Evolutionary conservation across 2,888 invertebrate species (phyloP), one percentile per base, ranked within the genome.

Genomic region (Barypeithes pellucidus): DNA sequence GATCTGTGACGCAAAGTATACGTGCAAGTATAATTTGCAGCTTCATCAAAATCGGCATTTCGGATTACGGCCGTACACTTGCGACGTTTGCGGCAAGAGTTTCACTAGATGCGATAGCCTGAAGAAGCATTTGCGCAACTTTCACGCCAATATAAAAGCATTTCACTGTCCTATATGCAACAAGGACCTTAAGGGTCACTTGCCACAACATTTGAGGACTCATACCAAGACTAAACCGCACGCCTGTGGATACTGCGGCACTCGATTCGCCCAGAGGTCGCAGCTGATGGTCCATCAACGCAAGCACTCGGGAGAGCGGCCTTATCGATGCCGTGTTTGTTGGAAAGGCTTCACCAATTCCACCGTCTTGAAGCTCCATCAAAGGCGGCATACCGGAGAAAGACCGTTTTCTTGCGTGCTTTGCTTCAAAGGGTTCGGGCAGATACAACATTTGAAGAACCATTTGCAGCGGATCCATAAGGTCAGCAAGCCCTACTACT

Each of bases 381-480:
- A 93, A 9, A 88, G 95, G 50, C 89, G 93, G 12, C 95, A 95
- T 82, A 95, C 95, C 0, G 95, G 95, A 0, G 95, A 95, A 83
- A 93, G 94, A 80, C 95, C 95, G 0, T 95, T 95, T 83, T 89
- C 88, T 57, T 93, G 93, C 81, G 87, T 90, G 12, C 86, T 92
- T 79, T 94, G 94, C 81, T 91, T 91, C 41, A 89, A 91, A 41
- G 90, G 91, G 0, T 95, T 95, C 84, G 92, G 94, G 0, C 95
- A 95, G 82, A 85, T 95, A 69, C 94, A 95, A 0, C 95, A 95
- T 82, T 90, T 95, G 85, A 95, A 95, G 85, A 94, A 95, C 75
- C 95, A 96, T 84, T 94, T 96, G 94, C 89, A 91, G 75, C 93
- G 93, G 80, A 94, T 95, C 67, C 95, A 95, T 84, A 92, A 93